phyloP scores from a whole-genome alignment of 2,113 vertebrate species.

The Ivindomyrus marchei region DNA sequence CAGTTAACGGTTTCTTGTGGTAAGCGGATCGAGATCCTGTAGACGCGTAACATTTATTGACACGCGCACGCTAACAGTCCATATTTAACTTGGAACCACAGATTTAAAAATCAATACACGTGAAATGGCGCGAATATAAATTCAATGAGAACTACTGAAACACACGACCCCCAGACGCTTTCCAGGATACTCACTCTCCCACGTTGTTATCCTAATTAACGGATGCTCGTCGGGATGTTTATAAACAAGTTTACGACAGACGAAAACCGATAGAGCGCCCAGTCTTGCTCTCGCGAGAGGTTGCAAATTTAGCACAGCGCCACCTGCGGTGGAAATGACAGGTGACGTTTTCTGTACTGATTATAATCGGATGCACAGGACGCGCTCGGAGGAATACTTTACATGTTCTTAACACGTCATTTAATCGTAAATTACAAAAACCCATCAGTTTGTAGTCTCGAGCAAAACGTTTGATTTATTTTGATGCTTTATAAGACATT shows the following conservation, averaged over 20 bases:
- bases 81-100: not conserved
- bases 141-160: not conserved
- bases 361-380: not conserved
- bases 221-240: not conserved
- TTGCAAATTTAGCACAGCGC: constrained; percentile 9
- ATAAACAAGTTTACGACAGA: not conserved
- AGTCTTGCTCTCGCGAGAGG: not conserved
- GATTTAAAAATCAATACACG: not conserved
- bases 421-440: not conserved
- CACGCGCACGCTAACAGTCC: not conserved
- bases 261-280: not conserved
- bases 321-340: not conserved
- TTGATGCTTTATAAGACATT: not conserved
- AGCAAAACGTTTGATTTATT: not conserved
- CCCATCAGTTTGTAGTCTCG: not conserved
- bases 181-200: not conserved
- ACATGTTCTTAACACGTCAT: not conserved
- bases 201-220: not conserved
- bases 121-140: not conserved
- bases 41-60: not conserved
- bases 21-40: not conserved
- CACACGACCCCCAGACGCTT: not conserved
- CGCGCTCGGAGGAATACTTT: no score
- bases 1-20: not conserved
- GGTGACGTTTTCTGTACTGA: not conserved